Base-by-base conservation (phyloP, 2,113 vertebrate species). In the Melospiza georgiana region DNA sequence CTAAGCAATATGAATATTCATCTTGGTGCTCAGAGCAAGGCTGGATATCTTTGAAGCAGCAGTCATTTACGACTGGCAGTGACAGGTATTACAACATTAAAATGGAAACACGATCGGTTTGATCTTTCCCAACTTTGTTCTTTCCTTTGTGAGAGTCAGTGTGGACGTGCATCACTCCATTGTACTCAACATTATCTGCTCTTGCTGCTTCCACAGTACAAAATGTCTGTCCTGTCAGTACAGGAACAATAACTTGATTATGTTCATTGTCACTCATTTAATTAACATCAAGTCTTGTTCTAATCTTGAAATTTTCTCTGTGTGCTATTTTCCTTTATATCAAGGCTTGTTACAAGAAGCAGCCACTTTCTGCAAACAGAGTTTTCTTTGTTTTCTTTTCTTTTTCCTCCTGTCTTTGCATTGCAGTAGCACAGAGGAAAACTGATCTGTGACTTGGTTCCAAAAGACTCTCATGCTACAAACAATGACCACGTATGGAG, bases 51-150 rank as follows among this genome's bases (percentile, higher is more conserved):
- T 96, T 96, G 95, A 96, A 96, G 95, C 66, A 77, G 79, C 76
- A 72, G 65, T 93, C 82, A 78, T 85, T 74, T 78, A 85, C 3
- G 16, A 91, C 91, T 95, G 94, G 85, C 82, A 89, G 72, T 83
- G 93, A 93, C 92, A 92, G 84, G 63, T 92, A 95, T 72, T 90
- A 84, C 55, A 95, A 51, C 88, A 91, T 96, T 91, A 96, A 93
- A 90, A 91, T 91, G 62, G 88, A 88, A 93, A 95, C 92, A 74
- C 17, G 82, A 88, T 87, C 20, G 0, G 94, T 93, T 96, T 97
- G 89, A 96, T 96, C 93, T 93, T 63, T 92, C 62, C 62, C 93
- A 95, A 62, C 93, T 96, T 96, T 93, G 75, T 97, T 94, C 92
- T 97, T 94, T 83, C 54, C 79, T 90, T 82, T 92, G n/a, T 57